A percentile compares a stretch with the other conserved stretches of the same genome.
phyloP scores from a whole-genome alignment of 2,113 vertebrate species.

The Paratilapia polleni region DNA sequence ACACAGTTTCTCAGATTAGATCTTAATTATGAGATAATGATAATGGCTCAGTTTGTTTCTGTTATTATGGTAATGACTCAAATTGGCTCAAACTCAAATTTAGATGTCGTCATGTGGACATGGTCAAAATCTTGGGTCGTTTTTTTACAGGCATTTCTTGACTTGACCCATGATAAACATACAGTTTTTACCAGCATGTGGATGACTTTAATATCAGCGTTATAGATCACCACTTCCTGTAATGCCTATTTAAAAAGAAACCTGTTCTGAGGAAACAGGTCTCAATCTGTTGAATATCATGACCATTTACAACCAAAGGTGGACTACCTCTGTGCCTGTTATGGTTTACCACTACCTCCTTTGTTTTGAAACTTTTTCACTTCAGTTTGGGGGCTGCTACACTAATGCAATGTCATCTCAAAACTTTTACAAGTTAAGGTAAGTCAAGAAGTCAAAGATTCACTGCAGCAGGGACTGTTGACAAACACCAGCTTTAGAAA shows the following conservation, averaged over 20 bases:
- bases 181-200: not conserved
- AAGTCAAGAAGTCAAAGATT: not conserved
- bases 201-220: not conserved
- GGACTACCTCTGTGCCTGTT: not conserved
- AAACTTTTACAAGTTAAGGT: accelerated
- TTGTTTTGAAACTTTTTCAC: not conserved
- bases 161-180: not conserved
- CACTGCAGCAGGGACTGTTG: not conserved
- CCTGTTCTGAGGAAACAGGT: not conserved
- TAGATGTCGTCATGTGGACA: not conserved
- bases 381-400: accelerated
- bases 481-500: accelerated
- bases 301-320: not conserved
- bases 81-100: not conserved
- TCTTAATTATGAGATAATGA: accelerated
- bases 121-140: not conserved
- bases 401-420: not conserved
- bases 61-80: not conserved
- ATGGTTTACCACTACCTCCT: accelerated
- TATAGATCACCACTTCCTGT: not conserved
- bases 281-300: not conserved
- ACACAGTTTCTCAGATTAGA: not conserved
- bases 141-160: not conserved
- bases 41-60: not conserved
- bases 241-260: not conserved